Evolutionary conservation across 23 tunicate genomes (phyloP).

Genomic region (Aplidium turbinatum): DNA sequence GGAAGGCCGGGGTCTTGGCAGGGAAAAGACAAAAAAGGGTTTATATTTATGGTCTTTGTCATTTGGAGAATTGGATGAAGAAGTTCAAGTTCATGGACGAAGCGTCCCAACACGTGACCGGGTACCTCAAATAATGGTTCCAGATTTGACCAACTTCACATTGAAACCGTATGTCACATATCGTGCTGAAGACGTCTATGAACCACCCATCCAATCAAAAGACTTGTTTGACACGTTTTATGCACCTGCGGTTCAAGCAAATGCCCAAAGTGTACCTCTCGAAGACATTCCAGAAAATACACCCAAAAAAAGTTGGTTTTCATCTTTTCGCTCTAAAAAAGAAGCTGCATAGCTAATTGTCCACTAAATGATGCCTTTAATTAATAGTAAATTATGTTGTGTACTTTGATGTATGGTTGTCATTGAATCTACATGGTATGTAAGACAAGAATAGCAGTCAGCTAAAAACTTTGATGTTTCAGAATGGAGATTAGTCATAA

Average conservation of each 20-base stretch:
- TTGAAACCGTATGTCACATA: constrained; percentile 86
- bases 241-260: constrained; percentile 73
- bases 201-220: constrained; percentile 63
- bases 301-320: not conserved
- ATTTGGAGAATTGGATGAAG: constrained; percentile 83
- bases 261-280: constrained; percentile 38
- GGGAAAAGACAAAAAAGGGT: constrained; percentile 57
- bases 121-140: constrained; percentile 74
- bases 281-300: constrained; percentile 59
- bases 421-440: too few species aligned
- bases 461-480: too few species aligned
- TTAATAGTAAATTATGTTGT: too few species aligned
- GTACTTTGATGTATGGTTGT: too few species aligned
- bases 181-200: constrained; percentile 50
- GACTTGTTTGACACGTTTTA: constrained; percentile 84
- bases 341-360: too few species aligned
- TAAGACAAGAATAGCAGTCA: too few species aligned
- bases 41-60: constrained; percentile 45
- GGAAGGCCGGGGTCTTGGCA: constrained; percentile 66
- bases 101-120: constrained; percentile 63
- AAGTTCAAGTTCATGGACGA: constrained; percentile 53
- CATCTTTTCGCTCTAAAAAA: not conserved
- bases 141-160: constrained; percentile 59
- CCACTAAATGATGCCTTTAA: too few species aligned
- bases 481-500: too few species aligned